These are phyloP conservation scores for Chiloscyllium punctatum DNA, from an alignment of 2,797 vertebrate genomes.

Conservation along the genomic window DNA sequence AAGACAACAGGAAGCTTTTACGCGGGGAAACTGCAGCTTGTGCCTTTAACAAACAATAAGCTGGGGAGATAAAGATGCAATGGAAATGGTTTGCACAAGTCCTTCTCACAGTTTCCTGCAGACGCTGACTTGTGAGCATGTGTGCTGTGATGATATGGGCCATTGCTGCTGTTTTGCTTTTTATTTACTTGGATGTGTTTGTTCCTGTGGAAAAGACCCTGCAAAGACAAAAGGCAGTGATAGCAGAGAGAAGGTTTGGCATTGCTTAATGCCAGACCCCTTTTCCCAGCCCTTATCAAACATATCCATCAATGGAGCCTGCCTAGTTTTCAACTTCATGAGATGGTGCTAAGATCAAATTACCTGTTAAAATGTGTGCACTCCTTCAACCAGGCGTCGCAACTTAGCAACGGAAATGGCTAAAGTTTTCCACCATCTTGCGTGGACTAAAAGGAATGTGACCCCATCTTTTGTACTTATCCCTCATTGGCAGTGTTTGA, in stretches of 20 bases:
- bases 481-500: not conserved
- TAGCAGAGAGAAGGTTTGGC: constrained; percentile 52
- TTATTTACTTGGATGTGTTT: constrained; percentile 64
- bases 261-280: constrained; percentile 54
- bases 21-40: constrained; percentile 69
- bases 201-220: constrained; percentile 56
- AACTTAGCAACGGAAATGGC: not conserved
- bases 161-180: constrained; percentile 49
- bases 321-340: constrained; percentile 66
- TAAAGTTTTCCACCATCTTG: not conserved
- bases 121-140: constrained; percentile 56
- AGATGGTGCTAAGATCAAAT: constrained; percentile 62
- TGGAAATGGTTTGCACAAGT: constrained; percentile 55
- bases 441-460: not conserved
- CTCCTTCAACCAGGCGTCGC: constrained; percentile 30
- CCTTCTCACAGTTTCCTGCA: constrained; percentile 65
- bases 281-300: constrained; percentile 75
- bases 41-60: constrained; percentile 74
- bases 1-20: constrained; percentile 79
- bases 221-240: constrained; percentile 60
- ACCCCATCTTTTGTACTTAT: not conserved
- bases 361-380: constrained; percentile 57
- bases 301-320: constrained; percentile 61
- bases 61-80: constrained; percentile 72
- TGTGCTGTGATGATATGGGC: constrained; percentile 65